These are phyloP conservation scores for Acanthisitta chloris DNA, from an alignment of 2,113 vertebrate species.

Conservation along the genomic window DNA sequence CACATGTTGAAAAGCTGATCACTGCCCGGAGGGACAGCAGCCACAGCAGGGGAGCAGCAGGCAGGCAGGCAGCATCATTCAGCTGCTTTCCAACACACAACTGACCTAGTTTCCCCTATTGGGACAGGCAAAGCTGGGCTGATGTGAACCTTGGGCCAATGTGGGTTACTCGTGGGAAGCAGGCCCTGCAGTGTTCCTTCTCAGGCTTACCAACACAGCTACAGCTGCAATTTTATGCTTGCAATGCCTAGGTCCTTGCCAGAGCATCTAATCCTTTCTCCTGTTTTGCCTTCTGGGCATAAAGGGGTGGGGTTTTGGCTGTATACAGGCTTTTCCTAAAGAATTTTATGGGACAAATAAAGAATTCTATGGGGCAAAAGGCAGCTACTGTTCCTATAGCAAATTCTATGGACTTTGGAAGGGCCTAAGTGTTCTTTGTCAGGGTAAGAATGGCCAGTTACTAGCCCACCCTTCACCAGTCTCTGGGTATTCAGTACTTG, in stretches of 20 bases:
- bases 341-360: not conserved
- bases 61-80: not conserved
- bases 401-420: not conserved
- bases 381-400: not conserved
- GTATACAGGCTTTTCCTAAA: not conserved
- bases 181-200: not conserved
- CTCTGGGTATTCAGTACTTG: not conserved
- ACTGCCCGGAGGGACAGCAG: not conserved
- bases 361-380: not conserved
- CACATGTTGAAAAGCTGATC: not conserved
- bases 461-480: not conserved
- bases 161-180: not conserved
- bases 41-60: not conserved
- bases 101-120: not conserved
- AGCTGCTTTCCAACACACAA: not conserved
- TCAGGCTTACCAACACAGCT: not conserved
- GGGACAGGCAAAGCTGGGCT: not conserved
- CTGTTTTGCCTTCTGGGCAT: not conserved
- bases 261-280: not conserved
- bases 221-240: not conserved
- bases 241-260: not conserved
- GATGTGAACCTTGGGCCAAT: not conserved
- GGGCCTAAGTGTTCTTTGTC: not conserved
- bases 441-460: not conserved
- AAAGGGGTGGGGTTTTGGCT: not conserved